Base-by-base conservation (phyloP, 2,797 vertebrate genomes). In the Sebastes kiyomatsui region DNA sequence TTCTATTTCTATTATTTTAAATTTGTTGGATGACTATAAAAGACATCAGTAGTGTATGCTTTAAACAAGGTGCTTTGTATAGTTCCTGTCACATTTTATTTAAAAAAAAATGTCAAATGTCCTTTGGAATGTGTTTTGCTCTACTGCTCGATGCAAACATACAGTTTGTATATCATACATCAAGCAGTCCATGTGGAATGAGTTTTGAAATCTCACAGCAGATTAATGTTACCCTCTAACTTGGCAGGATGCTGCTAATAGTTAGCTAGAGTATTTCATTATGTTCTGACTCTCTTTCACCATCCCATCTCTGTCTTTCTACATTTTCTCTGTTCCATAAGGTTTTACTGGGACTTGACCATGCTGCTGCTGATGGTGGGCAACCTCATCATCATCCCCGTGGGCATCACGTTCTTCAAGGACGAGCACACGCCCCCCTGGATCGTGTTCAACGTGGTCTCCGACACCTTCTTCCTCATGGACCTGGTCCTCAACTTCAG, bases 371-470 rank as follows among this genome's bases (percentile, higher is more conserved):
- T 99, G 90, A 99, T 99, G 99, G 98, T 99, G 83, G 99, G 98
- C 65, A 99, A 99, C 94, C 96, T 99, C 89, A 99, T 99, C 95
- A 99, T 99, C 94, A 99, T 99, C 84, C 98, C 99, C 0, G 98
- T 99, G 87, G 98, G 99, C 93, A 99, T 99, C 96, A 99, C 98
- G 3, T 99, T 99, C 95, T 99, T 99, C 96, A 99, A 99, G 90
- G 99, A 99, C 1, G 99, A 99, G 91, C 97, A 99, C 93, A 99
- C 99, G 1, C 99, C 99, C 0, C 98, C 98, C 0, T 99, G 99
- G 99, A 99, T 99, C 56, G 97, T 99, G 91, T 99, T 99, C 96
- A 99, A 99, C 2, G 99, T 99, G 73, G 98, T 99, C 81, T 99
- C 99, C 0, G 99, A 99, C 94, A 99, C 99, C 0, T 99, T 99